phyloP scores from a whole-genome alignment of 2,797 vertebrate genomes.

The Eurystomus glaucurus region DNA sequence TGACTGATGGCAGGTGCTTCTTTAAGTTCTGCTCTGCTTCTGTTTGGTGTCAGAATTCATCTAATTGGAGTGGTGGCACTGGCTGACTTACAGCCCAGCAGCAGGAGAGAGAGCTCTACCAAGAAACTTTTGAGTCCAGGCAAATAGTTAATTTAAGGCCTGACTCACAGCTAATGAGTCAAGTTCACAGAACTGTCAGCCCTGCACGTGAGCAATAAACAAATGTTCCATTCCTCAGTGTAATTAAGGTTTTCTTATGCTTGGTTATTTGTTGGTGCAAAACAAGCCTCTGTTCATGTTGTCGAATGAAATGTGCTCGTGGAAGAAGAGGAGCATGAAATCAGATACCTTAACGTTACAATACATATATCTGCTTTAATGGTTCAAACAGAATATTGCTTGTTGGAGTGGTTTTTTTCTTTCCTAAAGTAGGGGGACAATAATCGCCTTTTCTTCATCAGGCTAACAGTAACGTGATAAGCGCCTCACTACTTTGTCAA shows the following conservation, averaged over 20 bases:
- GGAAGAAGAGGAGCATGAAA: background rate
- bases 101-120: background rate
- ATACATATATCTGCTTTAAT: background rate
- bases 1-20: background rate
- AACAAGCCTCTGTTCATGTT: background rate
- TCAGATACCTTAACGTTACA: background rate
- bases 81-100: background rate
- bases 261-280: background rate
- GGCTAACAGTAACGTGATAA: background rate
- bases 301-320: background rate
- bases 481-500: background rate
- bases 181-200: background rate
- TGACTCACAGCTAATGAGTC: constrained; percentile 21
- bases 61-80: background rate
- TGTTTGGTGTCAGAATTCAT: background rate
- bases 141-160: background rate
- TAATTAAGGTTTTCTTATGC: background rate
- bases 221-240: background rate
- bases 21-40: background rate
- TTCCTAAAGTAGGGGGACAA: background rate
- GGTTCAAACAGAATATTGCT: background rate
- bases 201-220: background rate
- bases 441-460: background rate
- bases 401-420: accelerated
- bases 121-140: background rate